A percentile compares a stretch with the other conserved stretches of the same genome.
These are phyloP conservation scores for Hypsopygia costalis DNA, from an alignment of 2,888 invertebrate species.

Conservation along the genomic window DNA sequence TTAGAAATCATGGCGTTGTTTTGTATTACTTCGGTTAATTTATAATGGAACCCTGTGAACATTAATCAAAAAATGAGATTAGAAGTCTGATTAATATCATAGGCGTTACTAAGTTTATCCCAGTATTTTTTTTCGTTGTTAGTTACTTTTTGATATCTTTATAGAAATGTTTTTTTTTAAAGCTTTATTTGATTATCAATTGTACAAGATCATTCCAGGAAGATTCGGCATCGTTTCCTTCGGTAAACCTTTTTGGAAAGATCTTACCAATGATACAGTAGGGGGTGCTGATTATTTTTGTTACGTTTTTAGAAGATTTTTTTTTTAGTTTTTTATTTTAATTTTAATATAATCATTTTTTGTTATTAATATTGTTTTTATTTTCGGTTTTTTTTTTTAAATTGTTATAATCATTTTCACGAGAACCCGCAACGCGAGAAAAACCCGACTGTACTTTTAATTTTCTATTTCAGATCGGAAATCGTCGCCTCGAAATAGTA, in stretches of 20 bases:
- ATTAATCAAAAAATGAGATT: background rate
- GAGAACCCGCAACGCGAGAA: constrained; percentile 16
- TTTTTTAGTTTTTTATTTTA: constrained; percentile 15
- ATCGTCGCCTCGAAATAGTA: constrained; percentile 46
- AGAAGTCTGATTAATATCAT: background rate
- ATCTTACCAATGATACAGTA: background rate
- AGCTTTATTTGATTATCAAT: constrained; percentile 11
- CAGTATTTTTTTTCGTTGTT: background rate
- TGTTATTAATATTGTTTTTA: constrained; percentile 20
- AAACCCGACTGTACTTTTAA: constrained; percentile 46
- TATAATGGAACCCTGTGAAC: background rate
- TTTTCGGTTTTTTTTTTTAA: constrained; percentile 8
- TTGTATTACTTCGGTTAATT: background rate
- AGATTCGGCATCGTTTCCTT: background rate
- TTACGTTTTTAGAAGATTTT: constrained; percentile 8
- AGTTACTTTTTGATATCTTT: constrained; percentile 23
- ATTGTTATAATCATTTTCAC: constrained; percentile 4
- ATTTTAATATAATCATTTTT: constrained; percentile 23
- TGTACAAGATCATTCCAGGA: constrained; percentile 24
- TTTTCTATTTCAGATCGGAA: constrained; percentile 65
- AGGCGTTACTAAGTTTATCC: background rate
- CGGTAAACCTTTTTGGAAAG: background rate
- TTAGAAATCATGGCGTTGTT: background rate
- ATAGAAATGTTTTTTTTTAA: constrained; percentile 1
- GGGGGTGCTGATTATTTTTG: constrained; percentile 12